Evolutionary conservation across 1,140 invertebrate species (phyloP), one percentile per base, ranked within the genome.

Genomic region (Drosophila parabipectinata): DNA sequence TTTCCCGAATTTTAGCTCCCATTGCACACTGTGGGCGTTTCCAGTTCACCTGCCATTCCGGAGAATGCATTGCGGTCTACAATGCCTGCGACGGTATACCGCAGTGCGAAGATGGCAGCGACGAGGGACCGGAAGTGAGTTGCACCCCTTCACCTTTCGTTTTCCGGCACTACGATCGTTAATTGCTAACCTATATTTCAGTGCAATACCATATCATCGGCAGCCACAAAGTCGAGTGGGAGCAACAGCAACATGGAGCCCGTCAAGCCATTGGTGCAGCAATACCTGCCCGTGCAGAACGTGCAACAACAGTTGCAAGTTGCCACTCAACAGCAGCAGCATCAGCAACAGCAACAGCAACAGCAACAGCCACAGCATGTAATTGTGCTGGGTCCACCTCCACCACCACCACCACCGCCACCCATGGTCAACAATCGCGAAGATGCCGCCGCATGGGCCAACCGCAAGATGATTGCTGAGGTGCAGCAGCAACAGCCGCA

Each of bases 31-130:
- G 97, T 92, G 96, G 94, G 69, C 93, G 95, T 50, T 96, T 96
- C 92, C 97, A 98, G 91, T 98, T 98, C 90, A 95, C 96, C 91
- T 98, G 98, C 85, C 94, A 95, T 60, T 95, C 95, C 24, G 95
- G 95, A 24, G 98, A 99, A 90, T 99, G 98, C 88, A 98, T 99
- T 75, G 97, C 97, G 12, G 84, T 98, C 73, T 98, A 99, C 91
- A 98, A 99, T 92, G 97, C 96, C 2, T 99, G 98, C 89, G 97
- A 99, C 93, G 98, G 97, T 28, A 97, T 98, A 59, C 95, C 96
- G 9, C 97, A 99, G 92, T 99, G 98, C 93, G 93, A 95, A 3
- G 98, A 99, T 93, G 97, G 95, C 61, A 97, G 96, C 91, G 97
- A 98, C 87, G 97, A 98, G 92, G 96, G 95, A 50, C 93, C 95